Base-by-base conservation (phyloP, 1,140 invertebrate genomes). In the Platyscapa corneri region DNA sequence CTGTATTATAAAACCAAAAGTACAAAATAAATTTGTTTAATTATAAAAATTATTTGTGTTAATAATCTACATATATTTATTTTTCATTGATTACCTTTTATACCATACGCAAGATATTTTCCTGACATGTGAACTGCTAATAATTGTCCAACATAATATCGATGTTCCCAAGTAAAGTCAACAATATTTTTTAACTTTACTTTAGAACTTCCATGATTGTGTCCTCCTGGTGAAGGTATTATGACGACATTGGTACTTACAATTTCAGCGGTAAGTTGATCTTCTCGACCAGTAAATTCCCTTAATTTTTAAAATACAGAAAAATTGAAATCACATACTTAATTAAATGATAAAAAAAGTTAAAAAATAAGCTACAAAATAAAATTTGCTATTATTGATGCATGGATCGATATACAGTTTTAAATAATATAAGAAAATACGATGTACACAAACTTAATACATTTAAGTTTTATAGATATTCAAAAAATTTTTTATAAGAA, bases 141-240 rank as follows among this genome's bases (percentile, higher is more conserved):
- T 37, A 99, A 92, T 89, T 97, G 97, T 2, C 98, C 98, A 16
- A 95, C 94, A 88, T 98, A 97, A 90, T 97, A 97, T 88, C 96
- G 95, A 42, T 96, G 95, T 89, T 99, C 98, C 98, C 98, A 99
- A 85, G 96, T 96, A 91, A 97, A 99, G 89, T 99, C 97, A 20
- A 98, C 97, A 75, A 98, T 95, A 91, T 97, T 98, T 89, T 96
- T 97, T 32, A 98, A 95, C 90, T 98, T 98, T 16, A 99, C 96
- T 92, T 98, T 97, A 0, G 97, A 98, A 89, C 96, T 97, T 42
- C 96, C 97, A 92, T 96, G 95, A 88, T 94, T 95, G 87, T 97
- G 96, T 60, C 92, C 95, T 30, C 96, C 96, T 32, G 94, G 93
- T 83, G 95, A 96, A 34, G 96, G 95, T 83, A 95, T 93, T 7